These are phyloP conservation scores for Trichopria drosophilae DNA, from an alignment of 2,888 invertebrate species.

Conservation along the genomic window DNA sequence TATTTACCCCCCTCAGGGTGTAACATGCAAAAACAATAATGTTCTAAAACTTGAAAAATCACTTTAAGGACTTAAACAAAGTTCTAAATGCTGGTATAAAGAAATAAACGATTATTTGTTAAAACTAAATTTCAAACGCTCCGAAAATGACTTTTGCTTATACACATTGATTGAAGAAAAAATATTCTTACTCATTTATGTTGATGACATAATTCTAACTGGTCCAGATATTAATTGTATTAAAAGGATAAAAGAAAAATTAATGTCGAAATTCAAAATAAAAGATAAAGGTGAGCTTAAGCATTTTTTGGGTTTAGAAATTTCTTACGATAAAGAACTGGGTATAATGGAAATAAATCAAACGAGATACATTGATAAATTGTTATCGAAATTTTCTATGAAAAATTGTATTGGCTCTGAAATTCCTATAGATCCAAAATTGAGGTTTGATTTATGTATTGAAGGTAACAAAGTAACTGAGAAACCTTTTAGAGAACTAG, in stretches of 20 bases:
- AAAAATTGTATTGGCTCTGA: conserved; percentile 5
- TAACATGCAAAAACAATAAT: conserved; percentile 6
- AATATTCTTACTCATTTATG: background rate
- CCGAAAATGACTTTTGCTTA: conserved; percentile 8
- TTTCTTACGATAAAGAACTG: conserved; percentile 7
- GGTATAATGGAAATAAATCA: conserved; percentile 6
- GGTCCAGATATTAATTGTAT: conserved; percentile 10
- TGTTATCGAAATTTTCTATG: conserved; percentile 12
- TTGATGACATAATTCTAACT: conserved; percentile 7
- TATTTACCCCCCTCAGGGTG: conserved; percentile 26
- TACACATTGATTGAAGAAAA: background rate
- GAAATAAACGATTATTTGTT: conserved; percentile 13
- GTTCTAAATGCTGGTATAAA: conserved; percentile 22
- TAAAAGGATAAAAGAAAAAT: conserved; percentile 3
- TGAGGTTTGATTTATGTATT: background rate
- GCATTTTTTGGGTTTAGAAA: conserved; percentile 20
- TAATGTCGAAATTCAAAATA: conserved; percentile 21
- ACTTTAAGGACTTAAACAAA: conserved; percentile 26
- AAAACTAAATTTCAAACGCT: conserved; percentile 6
- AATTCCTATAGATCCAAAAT: conserved; percentile 19
- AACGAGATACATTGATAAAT: conserved; percentile 7
- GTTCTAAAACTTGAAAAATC: conserved; percentile 23
- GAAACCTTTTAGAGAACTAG: conserved; percentile 25
- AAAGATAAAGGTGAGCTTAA: conserved; percentile 23
- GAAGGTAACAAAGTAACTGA: background rate